Evolutionary conservation across 1,140 invertebrate species (phyloP), one percentile per base, ranked within the genome.

Genomic region (Ridgeia piscesae): DNA sequence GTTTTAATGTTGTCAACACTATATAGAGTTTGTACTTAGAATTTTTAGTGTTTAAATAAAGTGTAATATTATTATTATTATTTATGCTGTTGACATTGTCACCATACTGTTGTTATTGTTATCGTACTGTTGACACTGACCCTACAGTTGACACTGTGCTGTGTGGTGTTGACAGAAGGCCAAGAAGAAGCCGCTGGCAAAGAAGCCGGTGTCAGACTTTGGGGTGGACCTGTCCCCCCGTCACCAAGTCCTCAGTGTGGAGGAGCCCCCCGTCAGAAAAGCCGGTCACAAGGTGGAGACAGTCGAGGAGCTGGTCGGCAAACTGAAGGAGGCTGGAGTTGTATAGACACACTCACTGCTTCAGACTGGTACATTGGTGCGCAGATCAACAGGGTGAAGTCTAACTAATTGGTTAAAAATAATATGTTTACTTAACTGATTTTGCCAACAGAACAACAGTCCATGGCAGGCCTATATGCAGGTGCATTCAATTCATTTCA

Each of bases 121-220:
- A 35, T 31, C 48, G 33, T 91, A 77, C 35, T 34, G 35, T n/a
- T 34, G 11, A 35, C 35, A 91, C 91, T 77, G n/a, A n/a, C n/a
- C n/a, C n/a, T n/a, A n/a, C n/a, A n/a, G n/a, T n/a, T n/a, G n/a
- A n/a, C n/a, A n/a, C n/a, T 91, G n/a, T 91, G 17, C 92, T 92
- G 27, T 92, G 21, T 34, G 92, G 91, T 27, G 91, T 92, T 94
- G 21, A 34, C 95, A 98, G 97, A 99, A 99, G 97, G 99, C 99
- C 0, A 99, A 99, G 96, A 99, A 99, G 96, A 99, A 99, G 96
- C 98, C 99, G 1, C 97, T 99, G 90, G 98, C 98, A 93, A 99
- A 99, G 96, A 96, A 99, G 89, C 97, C 97, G 33, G 97, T 98
- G 0, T 97, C 98, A 94, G 99, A 99, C 96, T 97, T 99, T 91